A percentile compares a stretch with the other conserved stretches of the same genome.
These are phyloP conservation scores for Apotomis betuletana DNA, from an alignment of 2,888 invertebrate genomes.

Conservation along the genomic window DNA sequence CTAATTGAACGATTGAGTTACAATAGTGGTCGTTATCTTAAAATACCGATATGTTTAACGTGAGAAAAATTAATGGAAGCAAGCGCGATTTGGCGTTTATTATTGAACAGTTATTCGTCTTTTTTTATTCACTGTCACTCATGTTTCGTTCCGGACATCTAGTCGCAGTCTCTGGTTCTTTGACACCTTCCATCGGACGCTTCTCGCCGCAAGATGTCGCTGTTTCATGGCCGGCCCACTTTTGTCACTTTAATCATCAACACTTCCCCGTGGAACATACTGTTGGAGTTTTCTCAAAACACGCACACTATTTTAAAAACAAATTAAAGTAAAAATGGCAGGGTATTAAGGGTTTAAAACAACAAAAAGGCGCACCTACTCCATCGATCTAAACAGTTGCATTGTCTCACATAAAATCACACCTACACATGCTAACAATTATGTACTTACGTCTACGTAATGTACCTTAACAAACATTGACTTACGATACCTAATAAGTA, in stretches of 20 bases:
- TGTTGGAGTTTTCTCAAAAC: conserved; percentile 49
- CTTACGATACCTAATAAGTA: conserved; percentile 48
- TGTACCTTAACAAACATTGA: conserved; percentile 44
- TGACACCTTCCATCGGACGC: conserved; percentile 78
- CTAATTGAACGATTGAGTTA: conserved; percentile 65
- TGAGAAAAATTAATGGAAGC: conserved; percentile 79
- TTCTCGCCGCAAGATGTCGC: conserved; percentile 68
- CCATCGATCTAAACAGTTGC: conserved; percentile 57
- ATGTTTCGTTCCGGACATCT: conserved; percentile 80
- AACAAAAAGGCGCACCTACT: conserved; percentile 27
- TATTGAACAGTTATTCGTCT: conserved; percentile 50
- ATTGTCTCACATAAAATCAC: conserved; percentile 68
- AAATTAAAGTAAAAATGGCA: conserved; percentile 45
- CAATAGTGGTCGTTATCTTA: conserved; percentile 69
- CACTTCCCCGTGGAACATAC: conserved; percentile 69
- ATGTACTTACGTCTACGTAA: conserved; percentile 40
- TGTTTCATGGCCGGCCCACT: conserved; percentile 82
- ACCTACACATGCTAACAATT: conserved; percentile 56
- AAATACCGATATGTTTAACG: conserved; percentile 75
- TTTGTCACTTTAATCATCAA: conserved; percentile 74
- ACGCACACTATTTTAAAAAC: conserved; percentile 50
- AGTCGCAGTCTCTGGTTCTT: conserved; percentile 80
- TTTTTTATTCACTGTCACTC: conserved; percentile 59
- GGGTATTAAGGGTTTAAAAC: conserved; percentile 49
- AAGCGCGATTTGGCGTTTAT: conserved; percentile 80